Base-by-base conservation (phyloP, 2,113 vertebrate genomes). In the Osmerus mordax region DNA sequence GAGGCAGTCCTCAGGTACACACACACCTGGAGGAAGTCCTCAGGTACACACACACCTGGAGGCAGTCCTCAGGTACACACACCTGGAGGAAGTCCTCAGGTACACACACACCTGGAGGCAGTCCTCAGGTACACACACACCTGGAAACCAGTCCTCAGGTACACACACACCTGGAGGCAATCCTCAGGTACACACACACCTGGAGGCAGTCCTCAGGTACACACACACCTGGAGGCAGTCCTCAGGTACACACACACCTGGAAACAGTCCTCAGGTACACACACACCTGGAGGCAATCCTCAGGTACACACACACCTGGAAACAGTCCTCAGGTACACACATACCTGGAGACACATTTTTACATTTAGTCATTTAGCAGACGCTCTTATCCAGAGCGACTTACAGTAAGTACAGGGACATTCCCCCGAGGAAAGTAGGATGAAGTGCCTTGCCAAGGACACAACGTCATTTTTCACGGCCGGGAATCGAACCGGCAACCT, bases 21-120 rank as follows among this genome's bases (percentile, higher is more conserved):
- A n/a, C n/a, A n/a, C n/a, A n/a, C n/a, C n/a, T n/a, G n/a, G n/a
- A n/a, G n/a, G n/a, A n/a, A n/a, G n/a, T n/a, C n/a, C n/a, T n/a
- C n/a, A n/a, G n/a, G n/a, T n/a, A n/a, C 51, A 69, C 53, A n/a
- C 52, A 54, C 7, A 14, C 23, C 4, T 16, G n/a, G 8, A 32
- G 52, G 28, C 21, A 55, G 25, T n/a, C 12, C 5, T 36, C 54
- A 55, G 18, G 18, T n/a, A n/a, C n/a, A n/a, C n/a, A n/a, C 91
- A 94, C 85, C 95, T 97, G 95, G 90, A 94, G 79, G 89, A 90
- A 21, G 93, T 92, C 15, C 93, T 97, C 64, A 87, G 82, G 95
- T 96, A 87, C 23, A 91, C 83, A 41, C 3, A 68, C 56, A 59
- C 62, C 13, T 25, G 23, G 60, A 62, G 60, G 23, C 54, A 14